phyloP scores from a whole-genome alignment of 2,888 invertebrate species.

The Oxytorus armatus region DNA sequence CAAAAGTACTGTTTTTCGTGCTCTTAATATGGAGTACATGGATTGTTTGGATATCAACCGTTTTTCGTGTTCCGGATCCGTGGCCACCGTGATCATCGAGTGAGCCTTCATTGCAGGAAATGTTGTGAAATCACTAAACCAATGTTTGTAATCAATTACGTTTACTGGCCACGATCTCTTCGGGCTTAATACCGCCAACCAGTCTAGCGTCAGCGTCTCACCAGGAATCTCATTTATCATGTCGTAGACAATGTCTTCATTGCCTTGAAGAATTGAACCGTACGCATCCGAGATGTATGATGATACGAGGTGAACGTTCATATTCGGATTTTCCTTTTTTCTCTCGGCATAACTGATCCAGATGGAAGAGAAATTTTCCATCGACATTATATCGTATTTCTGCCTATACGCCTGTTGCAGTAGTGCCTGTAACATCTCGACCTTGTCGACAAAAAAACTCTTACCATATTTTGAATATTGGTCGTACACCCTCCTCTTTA shows the following conservation, averaged over 20 bases:
- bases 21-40: slow-evolving; percentile 4
- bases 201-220: background rate
- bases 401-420: slow-evolving; percentile 48
- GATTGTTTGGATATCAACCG: slow-evolving; percentile 8
- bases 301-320: slow-evolving; percentile 33
- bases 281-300: slow-evolving; percentile 57
- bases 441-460: background rate
- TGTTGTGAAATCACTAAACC: slow-evolving; percentile 28
- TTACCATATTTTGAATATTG: slow-evolving; percentile 23
- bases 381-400: background rate
- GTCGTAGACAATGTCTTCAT: slow-evolving; percentile 23
- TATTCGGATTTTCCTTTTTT: background rate
- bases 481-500: slow-evolving; percentile 49
- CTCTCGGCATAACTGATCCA: slow-evolving; percentile 10
- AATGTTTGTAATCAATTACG: background rate
- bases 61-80: background rate
- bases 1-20: slow-evolving; percentile 43
- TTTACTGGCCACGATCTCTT: background rate
- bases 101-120: background rate
- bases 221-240: slow-evolving; percentile 48
- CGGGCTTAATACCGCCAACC: slow-evolving; percentile 26
- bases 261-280: slow-evolving; percentile 59
- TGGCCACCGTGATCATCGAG: slow-evolving; percentile 7
- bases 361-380: background rate
- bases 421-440: slow-evolving; percentile 8